Conservation (phyloP, 2,888 invertebrate species). For the Nysson spinosus region DNA sequence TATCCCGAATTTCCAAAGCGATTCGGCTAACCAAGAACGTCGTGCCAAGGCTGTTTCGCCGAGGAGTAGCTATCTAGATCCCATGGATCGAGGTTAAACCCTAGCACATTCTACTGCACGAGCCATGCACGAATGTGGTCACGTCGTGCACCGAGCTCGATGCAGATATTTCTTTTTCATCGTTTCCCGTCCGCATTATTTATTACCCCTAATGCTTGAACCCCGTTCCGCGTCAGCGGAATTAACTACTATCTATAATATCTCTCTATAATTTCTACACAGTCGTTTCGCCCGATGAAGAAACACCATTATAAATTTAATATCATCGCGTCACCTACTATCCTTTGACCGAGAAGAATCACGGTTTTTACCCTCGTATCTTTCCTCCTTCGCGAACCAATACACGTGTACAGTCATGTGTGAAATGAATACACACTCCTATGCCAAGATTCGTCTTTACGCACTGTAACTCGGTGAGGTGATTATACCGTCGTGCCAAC, state of each 20-base stretch:
- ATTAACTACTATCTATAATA: no score
- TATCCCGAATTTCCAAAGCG: conserved; percentile 67
- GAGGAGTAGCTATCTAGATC: conserved; percentile 24
- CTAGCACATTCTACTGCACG: conserved; percentile 32
- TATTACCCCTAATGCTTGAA: neutral
- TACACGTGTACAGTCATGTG: conserved; percentile 37
- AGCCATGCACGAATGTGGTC: conserved; percentile 48
- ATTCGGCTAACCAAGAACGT: conserved; percentile 63
- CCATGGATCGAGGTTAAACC: conserved; percentile 50
- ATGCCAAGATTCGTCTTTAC: conserved; percentile 67
- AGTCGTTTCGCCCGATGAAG: no score
- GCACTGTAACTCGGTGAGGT: conserved; percentile 64
- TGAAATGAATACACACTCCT: conserved; percentile 57
- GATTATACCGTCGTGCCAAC: conserved; percentile 70
- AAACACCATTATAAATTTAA: no score
- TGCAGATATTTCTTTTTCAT: conserved; percentile 28
- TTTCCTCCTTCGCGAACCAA: no score
- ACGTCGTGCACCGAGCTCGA: conserved; percentile 25
- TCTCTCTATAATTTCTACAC: no score
- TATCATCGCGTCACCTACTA: no score
- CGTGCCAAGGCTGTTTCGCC: conserved; percentile 41
- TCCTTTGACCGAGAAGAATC: no score
- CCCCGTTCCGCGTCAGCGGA: neutral
- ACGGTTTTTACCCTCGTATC: no score
- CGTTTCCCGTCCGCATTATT: conserved; percentile 3